Conservation (phyloP, 2,113 vertebrate species). For the cattle (Bos taurus) region ARS-UCD2.0 NC_037328.1:8492001-8492500, state of each 20-base stretch:
- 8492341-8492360: too few species aligned
- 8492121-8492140: background rate
- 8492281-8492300: background rate
- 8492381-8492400: background rate
- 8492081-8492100: background rate
- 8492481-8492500: background rate
- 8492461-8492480: background rate
- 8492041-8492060: background rate
- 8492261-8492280: background rate
- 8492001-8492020: background rate
- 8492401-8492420: background rate
- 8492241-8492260: background rate
- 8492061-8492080: fast-evolving
- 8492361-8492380: background rate
- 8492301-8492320: background rate
- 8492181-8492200: background rate
- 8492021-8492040: background rate
- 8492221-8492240: background rate
- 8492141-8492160: background rate
- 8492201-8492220: background rate
- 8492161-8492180: background rate
- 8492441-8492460: background rate
- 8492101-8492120: background rate
- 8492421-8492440: background rate
- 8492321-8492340: background rate